Conservation (phyloP, 2,888 invertebrate species). For the Leucania comma region DNA sequence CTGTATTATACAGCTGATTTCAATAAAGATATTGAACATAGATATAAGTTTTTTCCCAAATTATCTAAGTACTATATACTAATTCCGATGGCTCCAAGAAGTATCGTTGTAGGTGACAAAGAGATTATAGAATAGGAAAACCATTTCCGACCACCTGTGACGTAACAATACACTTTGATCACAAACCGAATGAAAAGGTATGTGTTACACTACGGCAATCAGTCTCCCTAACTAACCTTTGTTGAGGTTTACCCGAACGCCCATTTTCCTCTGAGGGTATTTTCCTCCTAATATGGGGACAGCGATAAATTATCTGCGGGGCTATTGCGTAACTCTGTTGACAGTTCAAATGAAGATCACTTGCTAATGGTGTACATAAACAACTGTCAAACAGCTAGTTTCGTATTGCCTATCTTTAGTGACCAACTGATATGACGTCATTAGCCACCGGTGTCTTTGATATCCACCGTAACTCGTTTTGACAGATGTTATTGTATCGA, state of each 20-base stretch:
- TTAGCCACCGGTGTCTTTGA: too few species aligned
- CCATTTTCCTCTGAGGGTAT: slow-evolving; percentile 31
- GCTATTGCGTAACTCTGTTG: too few species aligned
- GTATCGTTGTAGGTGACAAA: slow-evolving; percentile 20
- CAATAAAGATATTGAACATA: background rate
- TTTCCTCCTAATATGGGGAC: slow-evolving; percentile 37
- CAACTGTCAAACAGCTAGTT: too few species aligned
- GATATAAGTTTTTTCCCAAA: background rate
- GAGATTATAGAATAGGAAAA: slow-evolving; percentile 24
- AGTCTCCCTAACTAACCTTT: slow-evolving; percentile 41
- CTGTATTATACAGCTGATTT: too few species aligned
- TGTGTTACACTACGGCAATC: slow-evolving; percentile 36
- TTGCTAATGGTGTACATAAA: too few species aligned
- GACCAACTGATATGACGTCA: too few species aligned
- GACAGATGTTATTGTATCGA: too few species aligned
- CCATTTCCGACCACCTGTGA: slow-evolving; percentile 35
- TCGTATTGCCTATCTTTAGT: too few species aligned
- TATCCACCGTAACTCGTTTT: too few species aligned
- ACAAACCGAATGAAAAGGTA: slow-evolving; percentile 33
- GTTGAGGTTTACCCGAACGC: slow-evolving; percentile 39
- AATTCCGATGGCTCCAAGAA: slow-evolving; percentile 1
- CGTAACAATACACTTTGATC: slow-evolving; percentile 36
- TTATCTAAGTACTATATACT: background rate
- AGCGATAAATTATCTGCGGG: slow-evolving; percentile 47
- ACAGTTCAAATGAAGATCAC: too few species aligned